Evolutionary conservation across 64 coral and sea anemone genomes (phyloP), one percentile per base, ranked within the genome.

Genomic region (Exaiptasia diaphana): DNA sequence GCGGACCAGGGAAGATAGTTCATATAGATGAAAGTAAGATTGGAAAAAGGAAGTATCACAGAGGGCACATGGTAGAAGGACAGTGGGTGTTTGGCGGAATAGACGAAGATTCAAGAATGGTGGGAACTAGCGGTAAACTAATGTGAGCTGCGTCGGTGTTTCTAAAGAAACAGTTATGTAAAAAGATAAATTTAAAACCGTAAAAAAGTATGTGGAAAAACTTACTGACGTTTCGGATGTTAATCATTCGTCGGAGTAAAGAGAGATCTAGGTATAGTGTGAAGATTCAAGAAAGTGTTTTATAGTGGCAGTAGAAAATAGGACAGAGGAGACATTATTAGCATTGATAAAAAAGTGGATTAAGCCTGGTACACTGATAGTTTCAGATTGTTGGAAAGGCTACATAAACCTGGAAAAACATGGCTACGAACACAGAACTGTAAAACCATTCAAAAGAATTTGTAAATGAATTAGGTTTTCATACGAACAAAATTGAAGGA

Each of bases 401-500:
- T 64, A 64, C 27, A 64, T 17, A 9, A 64, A 64, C 14, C 27
- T 64, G 27, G 27, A 14, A 17, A 17, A 29, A 8, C 14, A 64
- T 64, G 27, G 61, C 14, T 14, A 64, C 61, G 24, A 9, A 64
- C 14, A 64, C n/a, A n/a, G 49, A n/a, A n/a, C n/a, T 18, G 78
- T 81, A n/a, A 10, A 81, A 65, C 57, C n/a, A 79, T 40, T 79
- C 76, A 27, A 40, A 25, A 17, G 76, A 79, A 40, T 79, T 79
- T 20, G 41, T 59, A 15, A 79, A 79, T 50, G 34, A 59, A 31
- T 46, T 58, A 21, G 76, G 76, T n/a, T 60, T 59, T 40, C 76
- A 79, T 32, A 79, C 76, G 24, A 79, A 79, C 55, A 79, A 79
- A 39, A 79, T 79, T 27, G 76, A 79, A 61, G 76, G 76, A 18